Evolutionary conservation across 2,113 vertebrate genomes (phyloP).

Genomic region (Rhea americana): DNA sequence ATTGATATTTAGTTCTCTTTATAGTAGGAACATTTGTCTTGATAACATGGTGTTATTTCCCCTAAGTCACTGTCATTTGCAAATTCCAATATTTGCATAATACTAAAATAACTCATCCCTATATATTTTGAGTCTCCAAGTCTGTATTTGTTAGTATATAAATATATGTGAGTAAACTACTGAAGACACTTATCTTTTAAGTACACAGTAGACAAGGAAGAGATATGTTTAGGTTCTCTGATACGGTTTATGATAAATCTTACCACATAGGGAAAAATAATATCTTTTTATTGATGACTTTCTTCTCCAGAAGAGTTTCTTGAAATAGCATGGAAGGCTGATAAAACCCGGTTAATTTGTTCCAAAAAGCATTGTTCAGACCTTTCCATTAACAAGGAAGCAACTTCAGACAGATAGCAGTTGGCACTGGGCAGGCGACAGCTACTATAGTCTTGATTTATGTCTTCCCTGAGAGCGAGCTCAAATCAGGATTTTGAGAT

Average conservation of each 20-base stretch:
- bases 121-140: background rate
- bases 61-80: background rate
- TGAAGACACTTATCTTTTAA: background rate
- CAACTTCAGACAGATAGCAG: background rate
- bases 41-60: background rate
- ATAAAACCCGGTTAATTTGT: background rate
- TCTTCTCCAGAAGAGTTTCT: background rate
- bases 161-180: background rate
- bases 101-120: background rate
- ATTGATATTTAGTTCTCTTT: background rate
- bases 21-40: background rate
- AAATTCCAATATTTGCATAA: background rate
- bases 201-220: background rate
- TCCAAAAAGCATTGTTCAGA: background rate
- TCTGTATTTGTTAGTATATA: background rate
- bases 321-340: background rate
- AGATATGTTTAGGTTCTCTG: background rate
- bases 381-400: background rate
- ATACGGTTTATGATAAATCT: accelerated
- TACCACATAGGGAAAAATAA: background rate
- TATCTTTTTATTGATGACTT: background rate
- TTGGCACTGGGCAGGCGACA: background rate
- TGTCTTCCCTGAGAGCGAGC: background rate
- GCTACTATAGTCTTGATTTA: background rate
- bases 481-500: background rate